Evolutionary conservation across 1,140 invertebrate species (phyloP).

Genomic region (Lethrus apterus): DNA sequence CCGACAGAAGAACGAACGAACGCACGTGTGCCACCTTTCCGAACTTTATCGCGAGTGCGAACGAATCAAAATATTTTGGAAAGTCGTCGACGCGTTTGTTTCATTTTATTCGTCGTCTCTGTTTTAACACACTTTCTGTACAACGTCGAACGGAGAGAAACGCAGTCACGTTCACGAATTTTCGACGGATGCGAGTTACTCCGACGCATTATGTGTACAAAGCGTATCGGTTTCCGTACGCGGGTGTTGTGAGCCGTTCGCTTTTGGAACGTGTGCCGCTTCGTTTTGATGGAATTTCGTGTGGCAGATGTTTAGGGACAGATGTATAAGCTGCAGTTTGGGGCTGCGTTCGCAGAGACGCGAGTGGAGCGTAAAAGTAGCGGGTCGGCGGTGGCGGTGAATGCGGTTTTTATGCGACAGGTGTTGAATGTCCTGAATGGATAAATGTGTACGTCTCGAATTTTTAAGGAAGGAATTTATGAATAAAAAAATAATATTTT

Average conservation of each 20-base stretch:
- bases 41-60: conserved; percentile 10
- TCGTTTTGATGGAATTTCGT: not conserved
- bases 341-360: not conserved
- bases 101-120: not conserved
- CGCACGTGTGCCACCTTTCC: conserved; percentile 4
- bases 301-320: conserved; percentile 11
- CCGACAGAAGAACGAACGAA: not conserved
- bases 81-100: not conserved
- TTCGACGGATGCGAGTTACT: too few species aligned
- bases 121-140: not conserved
- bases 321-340: conserved; percentile 9
- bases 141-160: conserved; percentile 2
- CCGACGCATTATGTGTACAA: too few species aligned
- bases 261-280: not conserved
- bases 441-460: not conserved
- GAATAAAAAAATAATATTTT: too few species aligned
- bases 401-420: conserved; percentile 4
- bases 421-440: conserved; percentile 2
- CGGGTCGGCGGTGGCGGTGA: not conserved
- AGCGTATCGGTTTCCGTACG: not conserved
- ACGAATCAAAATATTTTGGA: conserved; percentile 9
- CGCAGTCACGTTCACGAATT: not conserved
- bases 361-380: too few species aligned
- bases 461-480: not conserved
- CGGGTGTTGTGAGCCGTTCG: not conserved